Conservation (phyloP, 2,113 vertebrate genomes). For the Grus americana region DNA sequence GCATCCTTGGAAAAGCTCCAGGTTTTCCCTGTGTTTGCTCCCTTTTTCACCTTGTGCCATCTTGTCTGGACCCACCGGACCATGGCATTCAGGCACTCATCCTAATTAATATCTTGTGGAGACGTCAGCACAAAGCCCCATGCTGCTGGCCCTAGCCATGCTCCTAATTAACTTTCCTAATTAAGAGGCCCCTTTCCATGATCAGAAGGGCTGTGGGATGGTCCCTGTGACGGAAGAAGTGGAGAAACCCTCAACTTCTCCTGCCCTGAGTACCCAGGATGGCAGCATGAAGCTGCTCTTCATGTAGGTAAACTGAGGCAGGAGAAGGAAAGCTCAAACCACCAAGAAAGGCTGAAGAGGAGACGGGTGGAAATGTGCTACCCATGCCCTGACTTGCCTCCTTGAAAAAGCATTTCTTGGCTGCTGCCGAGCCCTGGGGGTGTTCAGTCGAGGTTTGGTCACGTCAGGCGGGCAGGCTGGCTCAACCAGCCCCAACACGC, state of each 20-base stretch:
- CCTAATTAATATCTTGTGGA: background rate
- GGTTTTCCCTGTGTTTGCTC: background rate
- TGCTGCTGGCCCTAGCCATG: background rate
- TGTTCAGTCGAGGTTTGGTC: background rate
- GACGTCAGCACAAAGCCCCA: background rate
- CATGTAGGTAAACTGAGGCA: background rate
- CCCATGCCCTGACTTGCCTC: background rate
- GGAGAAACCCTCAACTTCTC: background rate
- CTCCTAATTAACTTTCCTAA: constrained; percentile 24
- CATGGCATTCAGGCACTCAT: accelerated
- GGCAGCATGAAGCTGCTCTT: background rate
- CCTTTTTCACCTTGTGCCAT: background rate
- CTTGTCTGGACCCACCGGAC: background rate
- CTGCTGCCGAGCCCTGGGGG: background rate
- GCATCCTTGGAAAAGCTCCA: background rate
- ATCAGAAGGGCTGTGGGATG: background rate
- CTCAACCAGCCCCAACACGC: background rate
- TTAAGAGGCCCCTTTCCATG: background rate
- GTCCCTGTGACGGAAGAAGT: background rate
- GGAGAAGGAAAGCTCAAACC: background rate
- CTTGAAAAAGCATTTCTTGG: background rate
- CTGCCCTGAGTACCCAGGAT: accelerated
- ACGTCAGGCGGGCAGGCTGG: background rate
- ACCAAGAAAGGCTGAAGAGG: background rate
- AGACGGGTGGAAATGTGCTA: background rate